Evolutionary conservation across 2,888 invertebrate genomes (phyloP).

Genomic region (Scaptomyza polygonia): DNA sequence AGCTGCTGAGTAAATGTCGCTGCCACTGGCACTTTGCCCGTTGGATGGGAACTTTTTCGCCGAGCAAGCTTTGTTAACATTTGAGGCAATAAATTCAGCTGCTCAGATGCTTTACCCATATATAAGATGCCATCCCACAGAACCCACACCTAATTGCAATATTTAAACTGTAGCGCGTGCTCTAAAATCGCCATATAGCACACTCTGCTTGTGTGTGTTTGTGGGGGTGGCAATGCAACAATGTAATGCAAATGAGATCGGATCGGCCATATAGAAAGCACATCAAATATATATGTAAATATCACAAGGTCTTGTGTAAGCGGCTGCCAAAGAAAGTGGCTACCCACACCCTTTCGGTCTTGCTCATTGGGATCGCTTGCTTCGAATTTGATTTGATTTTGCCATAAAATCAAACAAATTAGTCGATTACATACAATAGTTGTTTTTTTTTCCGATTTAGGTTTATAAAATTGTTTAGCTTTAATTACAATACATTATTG

Average conservation of each 20-base stretch:
- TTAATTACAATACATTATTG: constrained; percentile 63
- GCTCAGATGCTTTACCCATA: constrained; percentile 7
- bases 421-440: constrained; percentile 46
- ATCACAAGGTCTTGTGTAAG: constrained; percentile 41
- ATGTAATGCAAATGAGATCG: constrained; percentile 48
- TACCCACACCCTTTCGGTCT: constrained; percentile 55
- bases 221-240: constrained; percentile 45
- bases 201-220: not conserved
- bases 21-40: constrained; percentile 59
- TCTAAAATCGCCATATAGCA: constrained; percentile 27
- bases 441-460: constrained; percentile 25
- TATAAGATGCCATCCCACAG: constrained; percentile 7
- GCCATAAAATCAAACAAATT: constrained; percentile 75
- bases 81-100: constrained; percentile 48
- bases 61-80: constrained; percentile 44
- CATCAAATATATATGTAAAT: constrained; percentile 5
- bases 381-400: constrained; percentile 68
- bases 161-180: constrained; percentile 36
- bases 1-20: constrained; percentile 28
- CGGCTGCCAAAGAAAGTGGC: constrained; percentile 62
- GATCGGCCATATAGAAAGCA: constrained; percentile 31
- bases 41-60: constrained; percentile 66
- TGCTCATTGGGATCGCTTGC: constrained; percentile 51
- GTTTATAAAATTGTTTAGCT: constrained; percentile 53
- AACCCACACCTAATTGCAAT: constrained; percentile 34